Evolutionary conservation across 1,140 invertebrate genomes (phyloP).

Genomic region (Hyphantria cunea): DNA sequence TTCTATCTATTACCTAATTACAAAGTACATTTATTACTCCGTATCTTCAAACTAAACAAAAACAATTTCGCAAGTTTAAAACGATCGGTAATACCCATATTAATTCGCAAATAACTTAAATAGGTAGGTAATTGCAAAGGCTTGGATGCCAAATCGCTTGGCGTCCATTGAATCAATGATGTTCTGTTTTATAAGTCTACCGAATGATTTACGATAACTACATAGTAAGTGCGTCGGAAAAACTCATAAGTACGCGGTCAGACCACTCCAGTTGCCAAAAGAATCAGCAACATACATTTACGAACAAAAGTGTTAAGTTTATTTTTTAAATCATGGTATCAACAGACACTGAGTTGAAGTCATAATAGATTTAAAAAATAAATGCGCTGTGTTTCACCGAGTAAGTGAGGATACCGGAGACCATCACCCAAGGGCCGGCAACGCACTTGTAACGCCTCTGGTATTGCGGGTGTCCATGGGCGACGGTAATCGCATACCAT

Average conservation of each 20-base stretch:
- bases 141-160: constrained; percentile 4
- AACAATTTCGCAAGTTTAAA: not conserved
- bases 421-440: no score
- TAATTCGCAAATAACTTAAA: constrained; percentile 25
- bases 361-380: no score
- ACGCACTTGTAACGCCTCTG: no score
- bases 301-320: constrained; percentile 28
- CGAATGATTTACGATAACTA: constrained; percentile 72
- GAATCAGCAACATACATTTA: constrained; percentile 59
- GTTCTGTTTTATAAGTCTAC: constrained; percentile 29
- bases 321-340: not conserved
- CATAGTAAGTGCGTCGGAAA: constrained; percentile 63
- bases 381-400: no score
- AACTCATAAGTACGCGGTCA: constrained; percentile 50
- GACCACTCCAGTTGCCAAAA: constrained; percentile 69
- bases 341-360: not conserved
- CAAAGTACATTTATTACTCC: no score
- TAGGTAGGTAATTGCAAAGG: not conserved
- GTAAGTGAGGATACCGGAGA: no score
- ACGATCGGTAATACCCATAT: not conserved
- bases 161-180: constrained; percentile 30
- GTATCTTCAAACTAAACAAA: not conserved
- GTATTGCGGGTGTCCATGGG: no score
- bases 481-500: no score
- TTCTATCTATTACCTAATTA: no score